Evolutionary conservation across 2,888 invertebrate species (phyloP).

Genomic region (Drosophila birchii): DNA sequence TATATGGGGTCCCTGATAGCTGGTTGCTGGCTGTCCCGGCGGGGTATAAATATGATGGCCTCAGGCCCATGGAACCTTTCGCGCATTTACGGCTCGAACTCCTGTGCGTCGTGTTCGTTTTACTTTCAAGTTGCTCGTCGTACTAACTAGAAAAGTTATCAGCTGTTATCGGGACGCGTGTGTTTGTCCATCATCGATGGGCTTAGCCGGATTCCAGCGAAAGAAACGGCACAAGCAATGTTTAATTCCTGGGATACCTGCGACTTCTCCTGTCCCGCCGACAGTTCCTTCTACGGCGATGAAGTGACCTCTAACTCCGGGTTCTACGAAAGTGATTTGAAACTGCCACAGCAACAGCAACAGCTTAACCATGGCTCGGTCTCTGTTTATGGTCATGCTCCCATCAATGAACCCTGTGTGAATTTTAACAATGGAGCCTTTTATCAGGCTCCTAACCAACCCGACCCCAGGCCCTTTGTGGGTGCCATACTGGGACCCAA

Average conservation of each 20-base stretch:
- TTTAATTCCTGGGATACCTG: slow-evolving; percentile 68
- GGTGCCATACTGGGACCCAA: slow-evolving; percentile 21
- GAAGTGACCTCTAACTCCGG: slow-evolving; percentile 1
- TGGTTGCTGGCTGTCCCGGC: slow-evolving; percentile 2
- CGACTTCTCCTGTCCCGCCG: slow-evolving; percentile 63
- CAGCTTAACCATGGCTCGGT: slow-evolving; percentile 37
- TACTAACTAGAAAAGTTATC: slow-evolving; percentile 27
- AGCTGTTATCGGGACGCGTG: slow-evolving; percentile 26
- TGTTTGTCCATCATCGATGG: slow-evolving; percentile 45
- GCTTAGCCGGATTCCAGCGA: slow-evolving; percentile 24
- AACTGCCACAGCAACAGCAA: slow-evolving; percentile 18
- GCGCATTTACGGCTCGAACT: slow-evolving; percentile 70
- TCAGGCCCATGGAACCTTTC: slow-evolving; percentile 62
- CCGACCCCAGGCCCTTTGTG: slow-evolving; percentile 15
- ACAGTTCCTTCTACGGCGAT: slow-evolving; percentile 37
- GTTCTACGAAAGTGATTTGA: slow-evolving; percentile 55
- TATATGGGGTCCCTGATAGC: slow-evolving; percentile 2
- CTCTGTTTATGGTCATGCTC: slow-evolving; percentile 45
- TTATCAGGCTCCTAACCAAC: slow-evolving; percentile 29
- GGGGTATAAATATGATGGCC: slow-evolving; percentile 69
- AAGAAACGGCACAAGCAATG: slow-evolving; percentile 47
- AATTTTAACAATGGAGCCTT: slow-evolving; percentile 65
- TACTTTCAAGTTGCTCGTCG: slow-evolving; percentile 1
- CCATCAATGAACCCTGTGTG: slow-evolving; percentile 64
- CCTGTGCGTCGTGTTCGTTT: slow-evolving; percentile 50